Conservation (phyloP, 2,797 vertebrate species). For the Phyllotis vaccarum region DNA sequence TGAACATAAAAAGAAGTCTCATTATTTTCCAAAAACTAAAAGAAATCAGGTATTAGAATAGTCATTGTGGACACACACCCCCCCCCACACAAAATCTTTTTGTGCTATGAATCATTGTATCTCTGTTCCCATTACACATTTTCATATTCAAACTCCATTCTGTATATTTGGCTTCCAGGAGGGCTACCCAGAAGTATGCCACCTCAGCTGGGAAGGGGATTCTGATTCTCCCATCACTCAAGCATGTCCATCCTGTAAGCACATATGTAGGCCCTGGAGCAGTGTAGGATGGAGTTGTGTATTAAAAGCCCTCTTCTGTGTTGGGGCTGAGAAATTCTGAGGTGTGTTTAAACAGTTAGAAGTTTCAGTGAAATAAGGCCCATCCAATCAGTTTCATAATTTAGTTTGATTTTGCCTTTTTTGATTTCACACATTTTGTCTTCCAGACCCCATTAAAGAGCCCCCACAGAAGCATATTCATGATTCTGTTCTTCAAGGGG, state of each 20-base stretch:
- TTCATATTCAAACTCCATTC: background rate
- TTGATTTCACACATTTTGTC: background rate
- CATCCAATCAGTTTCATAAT: background rate
- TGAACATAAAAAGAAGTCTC: background rate
- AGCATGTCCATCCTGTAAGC: background rate
- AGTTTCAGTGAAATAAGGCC: background rate
- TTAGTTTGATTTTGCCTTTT: background rate
- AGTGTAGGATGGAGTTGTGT: background rate
- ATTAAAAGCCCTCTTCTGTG: background rate
- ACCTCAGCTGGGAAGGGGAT: background rate
- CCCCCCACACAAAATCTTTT: background rate
- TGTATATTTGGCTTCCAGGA: background rate
- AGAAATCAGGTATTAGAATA: background rate
- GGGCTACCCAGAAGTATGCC: background rate
- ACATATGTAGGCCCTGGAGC: too few species aligned
- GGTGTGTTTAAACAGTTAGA: background rate
- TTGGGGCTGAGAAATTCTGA: background rate
- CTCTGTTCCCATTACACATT: background rate
- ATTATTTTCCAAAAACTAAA: conserved; percentile 31
- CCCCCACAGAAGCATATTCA: background rate
- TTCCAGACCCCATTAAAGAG: background rate
- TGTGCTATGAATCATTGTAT: background rate
- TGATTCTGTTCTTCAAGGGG: background rate
- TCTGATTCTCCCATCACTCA: background rate
- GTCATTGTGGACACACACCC: background rate